Percentiles rank a stretch among this genome's conserved stretches.
phyloP scores from a whole-genome alignment of 2,113 vertebrate species.

The Danio rerio region DNA sequence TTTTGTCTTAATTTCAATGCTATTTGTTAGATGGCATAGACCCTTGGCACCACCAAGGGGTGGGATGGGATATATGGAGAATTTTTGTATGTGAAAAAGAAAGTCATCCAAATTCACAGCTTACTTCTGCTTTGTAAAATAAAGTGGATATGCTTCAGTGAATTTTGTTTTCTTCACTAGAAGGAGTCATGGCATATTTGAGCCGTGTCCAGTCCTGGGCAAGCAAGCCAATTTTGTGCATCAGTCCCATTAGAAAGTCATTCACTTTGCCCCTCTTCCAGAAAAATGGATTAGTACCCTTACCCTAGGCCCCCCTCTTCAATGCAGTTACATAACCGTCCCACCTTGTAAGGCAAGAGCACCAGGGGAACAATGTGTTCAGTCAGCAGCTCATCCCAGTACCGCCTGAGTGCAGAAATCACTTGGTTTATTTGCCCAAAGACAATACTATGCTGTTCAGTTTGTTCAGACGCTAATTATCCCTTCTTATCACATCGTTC shows the following conservation, averaged over 20 bases:
- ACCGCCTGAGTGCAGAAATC: constrained; percentile 64
- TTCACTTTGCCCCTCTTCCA: constrained; percentile 66
- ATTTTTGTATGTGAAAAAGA: too few species aligned
- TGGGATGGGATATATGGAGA: too few species aligned
- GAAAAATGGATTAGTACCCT: constrained; percentile 65
- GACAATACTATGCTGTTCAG: constrained; percentile 65
- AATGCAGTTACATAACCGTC: constrained; percentile 67
- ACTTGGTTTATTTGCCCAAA: constrained; percentile 53
- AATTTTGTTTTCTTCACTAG: constrained; percentile 45
- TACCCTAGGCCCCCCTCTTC: constrained; percentile 53
- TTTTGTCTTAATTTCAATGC: too few species aligned
- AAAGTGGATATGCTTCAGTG: neutral
- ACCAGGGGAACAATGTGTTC: constrained; percentile 63
- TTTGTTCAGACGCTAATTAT: constrained; percentile 49
- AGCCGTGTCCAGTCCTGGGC: constrained; percentile 58
- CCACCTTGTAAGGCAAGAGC: constrained; percentile 67
- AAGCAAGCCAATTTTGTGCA: constrained; percentile 59
- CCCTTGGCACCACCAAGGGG: too few species aligned
- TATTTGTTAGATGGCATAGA: too few species aligned
- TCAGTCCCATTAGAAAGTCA: constrained; percentile 66
- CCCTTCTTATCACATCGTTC: constrained; percentile 2
- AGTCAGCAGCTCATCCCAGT: constrained; percentile 64
- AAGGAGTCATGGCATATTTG: constrained; percentile 68
- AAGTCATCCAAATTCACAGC: too few species aligned
- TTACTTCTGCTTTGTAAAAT: too few species aligned